Conservation (phyloP, 2,797 vertebrate genomes). For the Lepilemur septentrionalis region DNA sequence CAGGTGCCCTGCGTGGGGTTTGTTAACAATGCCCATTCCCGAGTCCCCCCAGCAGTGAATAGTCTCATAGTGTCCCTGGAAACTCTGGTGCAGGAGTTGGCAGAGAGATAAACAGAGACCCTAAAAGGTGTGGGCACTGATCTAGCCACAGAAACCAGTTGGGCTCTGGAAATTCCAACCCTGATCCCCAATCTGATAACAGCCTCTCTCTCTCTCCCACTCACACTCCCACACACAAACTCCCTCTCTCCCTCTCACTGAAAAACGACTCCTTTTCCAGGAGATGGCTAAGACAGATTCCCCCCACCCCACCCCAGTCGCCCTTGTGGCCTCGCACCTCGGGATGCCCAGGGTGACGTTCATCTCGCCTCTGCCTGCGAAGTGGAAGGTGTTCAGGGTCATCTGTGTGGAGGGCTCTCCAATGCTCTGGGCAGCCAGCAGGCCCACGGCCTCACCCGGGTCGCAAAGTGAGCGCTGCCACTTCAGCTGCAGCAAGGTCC, state of each 20-base stretch:
- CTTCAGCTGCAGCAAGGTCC: constrained; percentile 91
- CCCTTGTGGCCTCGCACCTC: constrained; percentile 85
- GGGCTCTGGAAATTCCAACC: not conserved
- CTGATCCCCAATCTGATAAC: not conserved
- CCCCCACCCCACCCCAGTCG: rapidly evolving
- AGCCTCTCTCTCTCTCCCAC: not conserved
- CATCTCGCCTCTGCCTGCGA: constrained; percentile 99
- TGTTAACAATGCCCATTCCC: not conserved
- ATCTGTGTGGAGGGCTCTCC: constrained; percentile 99
- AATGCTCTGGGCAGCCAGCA: constrained; percentile 97
- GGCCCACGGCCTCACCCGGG: constrained; percentile 96
- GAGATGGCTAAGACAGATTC: not conserved
- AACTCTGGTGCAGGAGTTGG: not conserved
- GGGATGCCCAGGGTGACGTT: constrained; percentile 98
- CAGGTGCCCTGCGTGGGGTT: not conserved
- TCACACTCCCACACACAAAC: not conserved
- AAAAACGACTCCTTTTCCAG: not conserved
- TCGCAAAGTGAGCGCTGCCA: constrained; percentile 97
- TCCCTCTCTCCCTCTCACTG: not conserved
- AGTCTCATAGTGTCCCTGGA: not conserved
- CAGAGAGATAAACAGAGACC: not conserved
- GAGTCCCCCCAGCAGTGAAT: not conserved
- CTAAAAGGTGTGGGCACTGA: not conserved
- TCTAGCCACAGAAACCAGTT: not conserved
- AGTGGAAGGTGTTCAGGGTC: constrained; percentile 99